Evolutionary conservation across 2,113 vertebrate species (phyloP), one percentile per base, ranked within the genome.

Genomic region (Osmerus mordax): DNA sequence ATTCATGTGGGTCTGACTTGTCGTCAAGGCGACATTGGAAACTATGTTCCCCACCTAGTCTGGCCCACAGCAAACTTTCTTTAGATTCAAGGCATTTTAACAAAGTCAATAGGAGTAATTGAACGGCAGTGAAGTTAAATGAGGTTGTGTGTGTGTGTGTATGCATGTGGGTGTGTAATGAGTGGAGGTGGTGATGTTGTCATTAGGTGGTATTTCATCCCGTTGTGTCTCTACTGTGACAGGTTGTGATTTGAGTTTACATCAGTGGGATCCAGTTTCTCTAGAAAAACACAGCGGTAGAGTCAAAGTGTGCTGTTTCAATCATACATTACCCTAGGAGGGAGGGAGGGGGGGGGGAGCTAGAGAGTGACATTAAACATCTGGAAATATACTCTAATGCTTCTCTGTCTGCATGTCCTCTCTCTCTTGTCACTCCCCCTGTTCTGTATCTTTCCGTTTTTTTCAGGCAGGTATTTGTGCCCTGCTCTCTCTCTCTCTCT

Each of bases 361-460:
- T 11, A 60, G 58, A 23, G 6, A 60, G 7, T 19, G 32, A 29
- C 15, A 19, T 52, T 12, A 29, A 53, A 47, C 73, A 69, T 74
- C 72, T 74, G 64, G 71, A 67, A 67, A 65, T 62, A 47, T 59
- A 36, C 36, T 74, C 6, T 16, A 12, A n/a, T 23, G 16, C n/a
- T n/a, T 23, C 51, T 16, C 23, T 59, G 18, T 28, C 23, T 32
- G 51, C 16, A n/a, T 19, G 2, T 29, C 3, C n/a, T 47, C 11
- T 60, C 18, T 60, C 4, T 3, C 13, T 16, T 18, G 41, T 15
- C 7, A 12, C 62, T 64, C 62, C 16, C 62, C n/a, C 21, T 64
- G 11, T 23, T 16, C 9, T 8, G 41, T 18, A 16, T 19, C n/a
- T 64, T 15, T 15, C 21, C 8, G 41, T 0, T 8, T 47, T 47